Evolutionary conservation across 2,888 invertebrate genomes (phyloP), one percentile per base, ranked within the genome.

Genomic region (Meiosimyza decipiens): DNA sequence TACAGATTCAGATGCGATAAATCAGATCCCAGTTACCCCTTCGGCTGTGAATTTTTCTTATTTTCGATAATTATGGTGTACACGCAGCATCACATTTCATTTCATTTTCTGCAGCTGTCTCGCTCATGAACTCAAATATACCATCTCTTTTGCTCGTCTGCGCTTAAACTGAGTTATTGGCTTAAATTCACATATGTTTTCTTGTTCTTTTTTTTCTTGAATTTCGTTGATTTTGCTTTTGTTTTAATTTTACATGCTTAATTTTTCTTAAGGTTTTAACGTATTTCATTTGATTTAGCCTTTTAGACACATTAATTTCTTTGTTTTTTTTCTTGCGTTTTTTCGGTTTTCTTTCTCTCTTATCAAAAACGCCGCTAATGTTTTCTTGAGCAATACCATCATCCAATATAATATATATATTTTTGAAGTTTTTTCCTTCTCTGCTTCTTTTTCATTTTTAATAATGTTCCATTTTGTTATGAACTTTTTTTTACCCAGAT

Each of bases 11-110:
- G 78, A 77, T 80, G 77, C 80, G 78, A 82, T 82, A 82, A 82
- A 82, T 82, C 82, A 82, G 80, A 77, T 80, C 78, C 77, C 80
- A 80, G 62, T 81, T 80, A 80, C 79, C 79, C 82, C 80, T 80
- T 74, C 71, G 80, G 82, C 81, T 79, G 79, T 77, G 77, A 80
- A 82, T 80, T 81, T 82, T 82, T 82, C 80, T 81, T 81, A 28
- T 80, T 80, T 76, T 81, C 80, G 79, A 80, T 82, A 82, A 82
- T 82, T 82, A 82, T 82, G 80, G 80, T 80, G 78, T 77, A 77
- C 77, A 75, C 76, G 74, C 73, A 78, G 75, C 76, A 79, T 75
- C 79, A 76, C 78, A 77, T 77, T 77, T 76, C 75, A 74, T 78
- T 59, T 55, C 51, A 16, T 28, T 47, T 15, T 68, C 68, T 16